These are phyloP conservation scores for Galaxias olidus DNA, from an alignment of 2,797 vertebrate species.

Conservation along the genomic window DNA sequence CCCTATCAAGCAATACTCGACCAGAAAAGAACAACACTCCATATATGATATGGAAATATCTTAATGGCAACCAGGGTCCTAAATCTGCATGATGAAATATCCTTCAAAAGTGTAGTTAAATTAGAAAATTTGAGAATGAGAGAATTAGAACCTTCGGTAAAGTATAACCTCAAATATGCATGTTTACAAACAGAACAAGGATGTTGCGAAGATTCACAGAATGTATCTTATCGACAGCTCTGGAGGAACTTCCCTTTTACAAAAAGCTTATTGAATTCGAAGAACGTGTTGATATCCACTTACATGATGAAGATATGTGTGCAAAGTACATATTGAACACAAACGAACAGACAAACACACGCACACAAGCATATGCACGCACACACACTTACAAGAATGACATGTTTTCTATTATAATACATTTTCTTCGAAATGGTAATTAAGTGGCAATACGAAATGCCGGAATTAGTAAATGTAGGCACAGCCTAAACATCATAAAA, in stretches of 20 bases:
- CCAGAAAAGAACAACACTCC: constrained; percentile 59
- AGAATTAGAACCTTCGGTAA: too few relatives aligned
- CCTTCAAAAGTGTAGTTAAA: too few relatives aligned
- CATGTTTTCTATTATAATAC: background rate
- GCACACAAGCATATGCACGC: background rate
- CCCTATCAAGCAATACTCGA: constrained; percentile 76
- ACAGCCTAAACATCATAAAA: too few relatives aligned
- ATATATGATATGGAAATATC: constrained; percentile 51
- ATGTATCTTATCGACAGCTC: constrained; percentile 34
- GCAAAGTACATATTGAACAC: background rate
- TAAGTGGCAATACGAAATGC: too few relatives aligned
- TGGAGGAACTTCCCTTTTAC: too few relatives aligned
- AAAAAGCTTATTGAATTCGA: background rate
- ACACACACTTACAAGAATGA: background rate
- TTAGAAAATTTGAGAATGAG: too few relatives aligned
- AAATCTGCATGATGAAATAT: too few relatives aligned
- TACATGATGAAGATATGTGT: background rate
- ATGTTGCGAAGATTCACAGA: background rate
- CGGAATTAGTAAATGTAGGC: background rate
- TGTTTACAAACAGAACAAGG: too few relatives aligned
- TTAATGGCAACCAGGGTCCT: constrained; percentile 33
- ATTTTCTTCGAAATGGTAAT: too few relatives aligned
- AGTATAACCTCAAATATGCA: too few relatives aligned
- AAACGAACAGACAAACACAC: background rate
- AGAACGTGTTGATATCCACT: too few relatives aligned